Evolutionary conservation across 2,888 invertebrate genomes (phyloP), one percentile per base, ranked within the genome.

Genomic region (Listrodromus nycthemerus): DNA sequence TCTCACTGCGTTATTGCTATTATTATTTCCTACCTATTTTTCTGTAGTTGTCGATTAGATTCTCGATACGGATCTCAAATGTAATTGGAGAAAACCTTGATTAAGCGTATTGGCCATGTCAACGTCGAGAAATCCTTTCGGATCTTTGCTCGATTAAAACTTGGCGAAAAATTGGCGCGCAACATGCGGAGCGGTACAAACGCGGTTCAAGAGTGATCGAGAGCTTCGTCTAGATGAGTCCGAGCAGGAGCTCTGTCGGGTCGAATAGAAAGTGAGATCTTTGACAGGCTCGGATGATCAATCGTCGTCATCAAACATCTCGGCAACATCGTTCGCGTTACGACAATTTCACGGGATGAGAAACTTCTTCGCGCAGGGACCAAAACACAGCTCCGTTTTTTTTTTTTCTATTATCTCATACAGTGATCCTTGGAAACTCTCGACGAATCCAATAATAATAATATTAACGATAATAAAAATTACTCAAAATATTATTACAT

Each of bases 231-330:
- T 13, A 1, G 13, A 55, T n/a, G 70, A 19, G 69, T 82, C 70
- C 33, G n/a, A 66, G 61, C 70, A 37, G 70, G 30, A 55, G 19
- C n/a, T n/a, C 30, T 69, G 79, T 45, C 13, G 33, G 33, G 30
- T 78, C 41, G 41, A 13, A 13, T 41, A 13, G 41, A 41, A 69
- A 37, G 45, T 19, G 8, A 19, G 58, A 48, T 30, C 27, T 75
- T 10, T 80, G 85, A 78, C 82, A 33, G 84, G 24, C 19, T 24
- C 52, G 48, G 24, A 69, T 86, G 86, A 86, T 86, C 79, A 82
- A 86, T 87, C 75, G 84, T 30, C 82, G 77, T 83, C 80, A 84
- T 86, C 84, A 86, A 85, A 85, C 81, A 77, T 81, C 83, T 48
- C 78, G 76, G 63, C 79, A 80, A 33, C 82, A 86, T 83, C 82